Evolutionary conservation across 1,140 invertebrate species (phyloP).

Genomic region (Polypedilum vanderplanki): DNA sequence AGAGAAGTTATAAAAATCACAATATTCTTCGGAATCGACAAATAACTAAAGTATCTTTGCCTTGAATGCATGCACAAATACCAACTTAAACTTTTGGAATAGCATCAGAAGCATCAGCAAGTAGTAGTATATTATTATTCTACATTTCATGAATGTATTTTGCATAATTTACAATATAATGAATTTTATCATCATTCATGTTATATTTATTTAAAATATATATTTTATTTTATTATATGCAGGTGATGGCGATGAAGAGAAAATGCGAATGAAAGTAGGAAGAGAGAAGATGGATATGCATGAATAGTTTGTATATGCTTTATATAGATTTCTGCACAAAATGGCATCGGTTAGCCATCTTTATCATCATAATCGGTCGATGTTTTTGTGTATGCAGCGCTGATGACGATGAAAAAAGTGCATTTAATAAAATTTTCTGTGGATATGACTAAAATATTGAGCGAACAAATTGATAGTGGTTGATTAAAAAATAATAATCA

Average conservation of each 20-base stretch:
- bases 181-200: conserved; percentile 14
- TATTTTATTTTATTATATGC: conserved; percentile 3
- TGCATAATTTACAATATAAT: conserved; percentile 15
- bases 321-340: conserved; percentile 28
- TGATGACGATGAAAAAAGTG: neutral
- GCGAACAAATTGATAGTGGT: neutral
- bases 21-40: no score
- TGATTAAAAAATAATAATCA: neutral
- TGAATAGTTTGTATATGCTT: neutral
- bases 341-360: conserved; percentile 8
- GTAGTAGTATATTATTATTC: neutral
- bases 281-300: neutral
- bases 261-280: neutral
- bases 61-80: no score
- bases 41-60: no score
- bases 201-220: conserved; percentile 12
- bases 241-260: neutral
- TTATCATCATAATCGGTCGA: conserved; percentile 23
- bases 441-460: neutral
- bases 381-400: neutral
- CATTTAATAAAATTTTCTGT: neutral
- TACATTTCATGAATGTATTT: conserved; percentile 19
- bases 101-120: no score
- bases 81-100: no score
- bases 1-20: no score